phyloP scores from a whole-genome alignment of 2,113 vertebrate genomes.

The Triplophysa siluroides region DNA sequence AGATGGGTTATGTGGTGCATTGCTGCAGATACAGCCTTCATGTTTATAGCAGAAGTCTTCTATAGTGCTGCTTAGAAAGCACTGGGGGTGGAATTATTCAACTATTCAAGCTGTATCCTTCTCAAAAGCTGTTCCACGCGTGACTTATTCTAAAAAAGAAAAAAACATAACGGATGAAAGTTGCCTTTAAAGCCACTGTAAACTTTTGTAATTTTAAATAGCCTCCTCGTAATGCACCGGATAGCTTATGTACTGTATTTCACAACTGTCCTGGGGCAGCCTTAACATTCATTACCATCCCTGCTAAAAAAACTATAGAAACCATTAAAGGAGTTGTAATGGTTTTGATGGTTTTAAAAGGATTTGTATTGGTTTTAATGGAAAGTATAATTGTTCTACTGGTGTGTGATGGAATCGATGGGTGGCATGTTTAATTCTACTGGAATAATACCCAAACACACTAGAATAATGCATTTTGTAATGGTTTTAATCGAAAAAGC shows the following conservation, averaged over 20 bases:
- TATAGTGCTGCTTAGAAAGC: background rate
- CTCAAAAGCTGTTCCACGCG: background rate
- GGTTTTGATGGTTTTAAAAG: too few relatives aligned
- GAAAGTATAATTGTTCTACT: too few relatives aligned
- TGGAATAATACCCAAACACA: too few relatives aligned
- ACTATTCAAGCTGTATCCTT: background rate
- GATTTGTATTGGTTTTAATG: too few relatives aligned
- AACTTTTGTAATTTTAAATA: background rate
- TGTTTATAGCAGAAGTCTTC: conserved; percentile 19
- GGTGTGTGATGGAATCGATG: too few relatives aligned
- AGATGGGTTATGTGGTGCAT: conserved; percentile 8
- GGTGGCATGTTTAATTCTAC: too few relatives aligned
- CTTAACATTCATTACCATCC: too few relatives aligned
- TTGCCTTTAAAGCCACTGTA: background rate
- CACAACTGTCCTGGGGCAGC: background rate
- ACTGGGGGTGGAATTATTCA: background rate
- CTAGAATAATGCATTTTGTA: too few relatives aligned
- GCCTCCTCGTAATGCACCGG: background rate
- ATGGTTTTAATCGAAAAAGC: too few relatives aligned
- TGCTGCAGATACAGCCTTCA: conserved; percentile 18
- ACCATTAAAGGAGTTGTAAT: too few relatives aligned
- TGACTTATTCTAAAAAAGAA: background rate
- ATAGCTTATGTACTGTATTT: background rate
- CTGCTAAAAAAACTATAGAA: too few relatives aligned
- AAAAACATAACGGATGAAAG: background rate